phyloP scores from a whole-genome alignment of 2,113 vertebrate genomes.

The Zosterops lateralis region DNA sequence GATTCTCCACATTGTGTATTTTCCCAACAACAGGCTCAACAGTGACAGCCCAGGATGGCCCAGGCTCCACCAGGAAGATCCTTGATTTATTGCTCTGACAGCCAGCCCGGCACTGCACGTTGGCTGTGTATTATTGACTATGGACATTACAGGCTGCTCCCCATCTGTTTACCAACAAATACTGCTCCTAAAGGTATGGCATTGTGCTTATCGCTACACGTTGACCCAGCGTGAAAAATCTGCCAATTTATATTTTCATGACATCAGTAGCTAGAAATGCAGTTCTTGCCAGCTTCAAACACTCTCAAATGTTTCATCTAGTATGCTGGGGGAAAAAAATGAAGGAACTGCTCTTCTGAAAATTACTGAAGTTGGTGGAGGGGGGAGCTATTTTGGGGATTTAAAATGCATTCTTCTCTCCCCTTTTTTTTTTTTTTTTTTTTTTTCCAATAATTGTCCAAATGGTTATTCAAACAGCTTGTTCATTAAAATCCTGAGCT shows the following conservation, averaged over 20 bases:
- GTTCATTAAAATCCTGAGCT: background rate
- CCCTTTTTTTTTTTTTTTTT: background rate
- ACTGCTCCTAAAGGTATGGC: constrained; percentile 40
- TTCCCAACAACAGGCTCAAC: constrained; percentile 2
- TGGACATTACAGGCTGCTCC: background rate
- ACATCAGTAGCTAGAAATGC: constrained; percentile 50
- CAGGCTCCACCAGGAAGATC: background rate
- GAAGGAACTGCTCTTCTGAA: constrained; percentile 1
- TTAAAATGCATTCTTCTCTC: background rate
- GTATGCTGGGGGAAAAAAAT: background rate
- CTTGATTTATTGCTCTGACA: background rate
- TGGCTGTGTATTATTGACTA: background rate
- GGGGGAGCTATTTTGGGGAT: background rate
- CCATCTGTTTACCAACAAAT: constrained; percentile 59
- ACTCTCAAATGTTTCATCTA: constrained; percentile 51
- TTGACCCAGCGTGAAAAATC: constrained; percentile 62
- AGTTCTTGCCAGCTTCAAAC: constrained; percentile 53
- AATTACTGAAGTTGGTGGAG: background rate
- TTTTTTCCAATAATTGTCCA: background rate
- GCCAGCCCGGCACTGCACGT: background rate
- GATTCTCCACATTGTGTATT: background rate
- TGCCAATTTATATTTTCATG: constrained; percentile 57
- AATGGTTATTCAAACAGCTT: constrained; percentile 12
- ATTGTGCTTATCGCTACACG: constrained; percentile 31
- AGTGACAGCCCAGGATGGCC: background rate